Percentiles rank a stretch among this genome's conserved stretches.
These are phyloP conservation scores for Dinomys branickii DNA, from an alignment of 2,113 vertebrate species.

Conservation along the genomic window DNA sequence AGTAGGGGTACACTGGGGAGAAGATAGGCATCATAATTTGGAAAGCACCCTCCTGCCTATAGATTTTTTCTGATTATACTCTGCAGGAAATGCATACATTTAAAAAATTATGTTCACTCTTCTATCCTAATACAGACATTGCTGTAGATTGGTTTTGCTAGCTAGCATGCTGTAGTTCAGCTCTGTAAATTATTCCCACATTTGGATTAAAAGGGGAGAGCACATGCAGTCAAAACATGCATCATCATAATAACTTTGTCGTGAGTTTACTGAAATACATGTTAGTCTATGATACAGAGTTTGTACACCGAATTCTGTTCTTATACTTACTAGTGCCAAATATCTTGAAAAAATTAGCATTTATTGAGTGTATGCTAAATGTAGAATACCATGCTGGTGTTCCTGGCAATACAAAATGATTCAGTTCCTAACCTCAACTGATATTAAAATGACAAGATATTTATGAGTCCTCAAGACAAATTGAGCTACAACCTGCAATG, in stretches of 20 bases:
- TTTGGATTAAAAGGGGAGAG: slow-evolving; percentile 29
- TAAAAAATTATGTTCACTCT: background rate
- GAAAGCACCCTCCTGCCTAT: background rate
- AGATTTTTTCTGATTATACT: background rate
- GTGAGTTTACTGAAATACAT: slow-evolving; percentile 9
- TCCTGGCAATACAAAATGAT: background rate
- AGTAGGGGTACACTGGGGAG: background rate
- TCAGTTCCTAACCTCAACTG: background rate
- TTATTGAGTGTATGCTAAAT: background rate
- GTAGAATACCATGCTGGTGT: background rate
- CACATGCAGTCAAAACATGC: background rate
- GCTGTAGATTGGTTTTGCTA: slow-evolving; percentile 25
- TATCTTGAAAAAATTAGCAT: background rate
- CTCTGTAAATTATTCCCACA: slow-evolving; percentile 33
- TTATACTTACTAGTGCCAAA: background rate
- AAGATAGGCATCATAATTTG: background rate
- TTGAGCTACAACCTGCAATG: background rate
- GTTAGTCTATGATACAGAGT: background rate
- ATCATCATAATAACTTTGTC: slow-evolving; percentile 15
- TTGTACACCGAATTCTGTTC: slow-evolving; percentile 1
- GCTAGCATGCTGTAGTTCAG: background rate
- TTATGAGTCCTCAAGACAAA: slow-evolving; percentile 5
- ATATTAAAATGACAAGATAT: background rate
- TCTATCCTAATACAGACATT: background rate
- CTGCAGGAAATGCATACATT: background rate